These are phyloP conservation scores for Beroe ovata DNA, from an alignment of 37 sponge, comb jelly and placozoan genomes.

Conservation along the genomic window DNA sequence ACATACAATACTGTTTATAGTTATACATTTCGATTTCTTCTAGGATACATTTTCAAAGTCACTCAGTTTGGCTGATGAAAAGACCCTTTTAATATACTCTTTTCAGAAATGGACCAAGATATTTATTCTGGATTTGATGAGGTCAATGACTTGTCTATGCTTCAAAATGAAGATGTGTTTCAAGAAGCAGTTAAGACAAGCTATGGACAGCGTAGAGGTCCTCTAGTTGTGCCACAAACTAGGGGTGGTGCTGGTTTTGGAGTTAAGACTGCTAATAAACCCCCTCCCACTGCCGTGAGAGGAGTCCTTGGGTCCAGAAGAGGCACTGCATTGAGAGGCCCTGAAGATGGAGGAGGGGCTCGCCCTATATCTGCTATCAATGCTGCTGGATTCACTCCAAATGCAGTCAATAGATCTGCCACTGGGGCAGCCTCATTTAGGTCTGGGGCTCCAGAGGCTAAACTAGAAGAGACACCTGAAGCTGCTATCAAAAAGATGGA, in stretches of 20 bases:
- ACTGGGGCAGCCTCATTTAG: slow-evolving; percentile 7
- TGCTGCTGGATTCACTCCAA: slow-evolving; percentile 82
- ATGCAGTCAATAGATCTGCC: slow-evolving; percentile 9
- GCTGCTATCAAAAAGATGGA: slow-evolving; percentile 85
- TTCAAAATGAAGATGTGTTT: slow-evolving; percentile 91
- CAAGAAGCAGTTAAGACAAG: slow-evolving; percentile 85
- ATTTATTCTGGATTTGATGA: slow-evolving; percentile 66
- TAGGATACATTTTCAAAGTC: no score
- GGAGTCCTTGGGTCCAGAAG: slow-evolving; percentile 43
- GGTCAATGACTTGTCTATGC: slow-evolving; percentile 55
- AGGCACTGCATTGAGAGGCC: slow-evolving; percentile 34
- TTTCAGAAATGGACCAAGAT: slow-evolving; percentile 29
- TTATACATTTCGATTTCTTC: no score
- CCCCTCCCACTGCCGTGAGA: slow-evolving; percentile 42
- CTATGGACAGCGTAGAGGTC: slow-evolving; percentile 86
- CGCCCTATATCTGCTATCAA: slow-evolving; percentile 91
- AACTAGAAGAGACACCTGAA: slow-evolving; percentile 72
- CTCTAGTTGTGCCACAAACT: slow-evolving; percentile 68
- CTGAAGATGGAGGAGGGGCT: slow-evolving; percentile 75
- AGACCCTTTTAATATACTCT: not conserved
- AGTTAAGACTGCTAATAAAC: not conserved
- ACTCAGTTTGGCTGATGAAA: no score
- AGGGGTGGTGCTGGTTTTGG: slow-evolving; percentile 67
- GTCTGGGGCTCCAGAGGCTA: not conserved
- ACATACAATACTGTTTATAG: no score